Evolutionary conservation across 2,113 vertebrate genomes (phyloP), one percentile per base, ranked within the genome.

Genomic region (Pygoscelis adeliae): DNA sequence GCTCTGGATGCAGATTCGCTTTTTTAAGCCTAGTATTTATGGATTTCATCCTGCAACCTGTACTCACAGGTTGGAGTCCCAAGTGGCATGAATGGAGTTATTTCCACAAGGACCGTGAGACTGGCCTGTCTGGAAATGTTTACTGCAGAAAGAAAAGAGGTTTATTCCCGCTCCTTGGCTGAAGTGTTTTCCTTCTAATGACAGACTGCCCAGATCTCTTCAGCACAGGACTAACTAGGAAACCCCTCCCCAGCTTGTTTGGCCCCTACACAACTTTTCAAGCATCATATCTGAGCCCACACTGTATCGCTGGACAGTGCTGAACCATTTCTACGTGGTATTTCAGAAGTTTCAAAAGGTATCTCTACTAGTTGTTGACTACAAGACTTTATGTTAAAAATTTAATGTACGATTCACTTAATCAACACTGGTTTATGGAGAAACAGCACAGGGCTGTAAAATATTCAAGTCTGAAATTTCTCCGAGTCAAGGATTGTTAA

Each of bases 11-110:
- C 59, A 93, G 66, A 94, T 88, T 90, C 2, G 0, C 47, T 78
- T 56, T 59, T 94, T 85, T 50, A 88, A 90, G 86, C 36, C 40
- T 18, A 52, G 32, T 42, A 95, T 93, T 94, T 82, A 96, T 46
- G 63, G 56, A 78, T 94, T 93, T 88, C 49, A 87, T 95, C 89
- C 79, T 82, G 22, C 36, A 93, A 84, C 58, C 69, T 81, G 65
- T 52, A 42, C 56, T 71, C 49, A 55, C 65, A 92, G 70, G 77
- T 36, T 25, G 27, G 38, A 58, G 53, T 70, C 56, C 74, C 52
- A 70, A 42, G 62, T 15, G 59, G 42, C 19, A 73, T 22, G n/a
- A 80, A 85, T 15, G 20, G 79, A 90, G 50, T 50, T 87, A 9
- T 62, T 74, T 70, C 67, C 82, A 81, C 56, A 76, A 32, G 40